A percentile compares a stretch with the other conserved stretches of the same genome.
These are phyloP conservation scores for Pseudopipra pipra DNA, from an alignment of 2,113 vertebrate genomes.

Conservation along the genomic window DNA sequence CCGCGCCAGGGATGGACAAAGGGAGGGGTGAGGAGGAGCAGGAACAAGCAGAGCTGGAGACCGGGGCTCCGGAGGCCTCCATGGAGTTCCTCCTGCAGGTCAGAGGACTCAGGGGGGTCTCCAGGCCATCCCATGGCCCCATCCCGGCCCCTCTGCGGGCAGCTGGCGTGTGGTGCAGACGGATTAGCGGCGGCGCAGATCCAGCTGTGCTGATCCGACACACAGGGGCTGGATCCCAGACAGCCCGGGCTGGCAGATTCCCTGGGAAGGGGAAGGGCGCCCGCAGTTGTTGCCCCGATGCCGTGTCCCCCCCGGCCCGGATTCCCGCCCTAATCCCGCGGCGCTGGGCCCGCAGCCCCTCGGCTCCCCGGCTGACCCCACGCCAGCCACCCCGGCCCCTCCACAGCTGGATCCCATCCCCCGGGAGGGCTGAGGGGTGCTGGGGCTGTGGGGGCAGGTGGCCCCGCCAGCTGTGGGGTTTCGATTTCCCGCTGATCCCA, in stretches of 20 bases:
- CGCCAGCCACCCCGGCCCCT: neutral
- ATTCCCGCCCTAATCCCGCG: conserved; percentile 19
- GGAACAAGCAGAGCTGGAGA: neutral
- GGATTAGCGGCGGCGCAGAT: conserved; percentile 32
- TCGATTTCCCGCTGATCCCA: neutral
- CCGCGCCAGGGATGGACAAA: neutral
- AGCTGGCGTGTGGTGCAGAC: conserved; percentile 39
- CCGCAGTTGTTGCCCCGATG: conserved; percentile 22
- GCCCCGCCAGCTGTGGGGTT: conserved; percentile 4
- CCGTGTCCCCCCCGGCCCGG: neutral
- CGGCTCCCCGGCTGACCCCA: conserved; percentile 4
- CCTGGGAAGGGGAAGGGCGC: conserved; percentile 26
- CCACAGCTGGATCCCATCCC: conserved; percentile 19
- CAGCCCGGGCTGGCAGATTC: conserved; percentile 12
- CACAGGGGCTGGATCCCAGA: neutral
- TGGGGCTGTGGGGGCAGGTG: conserved; percentile 30
- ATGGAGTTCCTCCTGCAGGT: rapidly evolving
- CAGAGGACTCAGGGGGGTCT: rapidly evolving
- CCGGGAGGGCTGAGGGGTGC: neutral
- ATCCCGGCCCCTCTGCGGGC: neutral
- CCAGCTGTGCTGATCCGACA: conserved; percentile 60
- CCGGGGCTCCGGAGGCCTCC: neutral
- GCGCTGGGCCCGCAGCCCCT: neutral
- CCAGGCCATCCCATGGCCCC: neutral
- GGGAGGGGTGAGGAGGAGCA: neutral